phyloP scores from a whole-genome alignment of 2,797 vertebrate genomes.

The Alcedo quadribrachys region DNA sequence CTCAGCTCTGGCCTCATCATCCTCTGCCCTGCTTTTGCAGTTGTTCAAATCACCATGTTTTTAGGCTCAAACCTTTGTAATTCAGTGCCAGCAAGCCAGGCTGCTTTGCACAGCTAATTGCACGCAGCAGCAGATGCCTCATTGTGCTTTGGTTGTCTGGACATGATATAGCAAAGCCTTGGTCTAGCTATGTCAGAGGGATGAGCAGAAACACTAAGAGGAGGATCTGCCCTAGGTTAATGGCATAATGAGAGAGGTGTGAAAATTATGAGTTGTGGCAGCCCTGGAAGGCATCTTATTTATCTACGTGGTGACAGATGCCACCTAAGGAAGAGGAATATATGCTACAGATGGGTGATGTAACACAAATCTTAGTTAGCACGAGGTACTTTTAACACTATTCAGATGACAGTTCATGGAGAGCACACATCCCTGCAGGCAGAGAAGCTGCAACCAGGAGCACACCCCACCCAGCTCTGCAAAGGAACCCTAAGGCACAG shows the following conservation, averaged over 20 bases:
- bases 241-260: constrained; percentile 29
- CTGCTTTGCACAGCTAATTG: neutral
- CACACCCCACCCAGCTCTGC: neutral
- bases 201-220: constrained; percentile 1
- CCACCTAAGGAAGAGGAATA: constrained; percentile 14
- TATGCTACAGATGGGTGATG: neutral
- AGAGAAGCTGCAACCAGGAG: neutral
- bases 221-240: constrained; percentile 19
- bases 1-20: neutral
- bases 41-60: neutral
- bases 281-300: constrained; percentile 24
- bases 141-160: constrained; percentile 27
- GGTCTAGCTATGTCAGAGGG: constrained; percentile 39
- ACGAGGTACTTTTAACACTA: neutral
- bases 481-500: neutral
- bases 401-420: neutral
- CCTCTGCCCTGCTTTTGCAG: neutral
- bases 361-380: neutral
- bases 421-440: constrained; percentile 3
- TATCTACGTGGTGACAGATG: constrained; percentile 8
- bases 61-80: neutral
- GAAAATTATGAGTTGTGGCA: neutral
- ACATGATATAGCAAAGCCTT: constrained; percentile 51
- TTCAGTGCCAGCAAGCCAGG: neutral
- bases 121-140: constrained; percentile 44